A percentile compares a stretch with the other conserved stretches of the same genome.
Evolutionary conservation across 2,113 vertebrate genomes (phyloP).

Genomic region (Leucoraja erinaceus): DNA sequence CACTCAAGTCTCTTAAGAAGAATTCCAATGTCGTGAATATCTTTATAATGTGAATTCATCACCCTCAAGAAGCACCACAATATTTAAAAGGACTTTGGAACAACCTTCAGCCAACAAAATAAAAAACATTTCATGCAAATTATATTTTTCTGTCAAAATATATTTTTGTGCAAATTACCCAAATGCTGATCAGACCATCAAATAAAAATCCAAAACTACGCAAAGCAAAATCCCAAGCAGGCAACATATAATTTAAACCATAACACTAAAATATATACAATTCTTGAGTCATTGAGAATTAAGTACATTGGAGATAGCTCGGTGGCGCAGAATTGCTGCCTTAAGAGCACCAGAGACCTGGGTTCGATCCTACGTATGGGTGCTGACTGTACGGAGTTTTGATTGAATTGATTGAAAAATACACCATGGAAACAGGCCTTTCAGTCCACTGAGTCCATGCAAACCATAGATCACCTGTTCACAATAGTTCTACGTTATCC

Average conservation of each 20-base stretch:
- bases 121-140: neutral
- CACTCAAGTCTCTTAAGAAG: neutral
- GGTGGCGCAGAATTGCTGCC: too few relatives aligned
- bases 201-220: neutral
- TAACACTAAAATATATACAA: neutral
- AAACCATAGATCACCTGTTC: too few relatives aligned
- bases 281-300: neutral
- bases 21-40: neutral
- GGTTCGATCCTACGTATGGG: too few relatives aligned
- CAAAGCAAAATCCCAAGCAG: neutral
- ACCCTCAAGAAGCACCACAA: neutral
- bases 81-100: neutral
- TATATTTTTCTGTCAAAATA: neutral
- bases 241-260: constrained; percentile 6
- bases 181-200: constrained; percentile 7
- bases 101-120: neutral
- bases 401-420: too few relatives aligned
- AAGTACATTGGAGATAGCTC: neutral
- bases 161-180: neutral
- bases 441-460: too few relatives aligned
- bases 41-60: neutral
- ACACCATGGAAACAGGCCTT: too few relatives aligned
- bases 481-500: too few relatives aligned
- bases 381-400: too few relatives aligned
- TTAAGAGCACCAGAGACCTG: too few relatives aligned